A percentile compares a stretch with the other conserved stretches of the same genome.
These are phyloP conservation scores for Heliconius melpomene DNA, from an alignment of 1,140 invertebrate genomes.

Conservation along the genomic window DNA sequence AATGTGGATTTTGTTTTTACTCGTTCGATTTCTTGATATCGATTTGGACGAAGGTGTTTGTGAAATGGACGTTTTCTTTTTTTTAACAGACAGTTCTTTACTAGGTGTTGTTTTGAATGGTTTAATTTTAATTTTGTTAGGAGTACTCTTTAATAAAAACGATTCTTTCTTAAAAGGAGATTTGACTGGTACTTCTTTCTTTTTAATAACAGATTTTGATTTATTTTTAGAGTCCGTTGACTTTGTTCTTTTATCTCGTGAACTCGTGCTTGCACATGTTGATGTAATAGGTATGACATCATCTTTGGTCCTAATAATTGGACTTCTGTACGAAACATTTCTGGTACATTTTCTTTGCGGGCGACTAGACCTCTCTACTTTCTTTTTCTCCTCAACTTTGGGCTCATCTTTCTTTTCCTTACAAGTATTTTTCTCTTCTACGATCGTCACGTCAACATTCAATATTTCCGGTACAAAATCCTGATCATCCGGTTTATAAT, in stretches of 20 bases:
- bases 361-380: constrained; percentile 42
- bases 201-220: constrained; percentile 46
- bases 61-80: constrained; percentile 42
- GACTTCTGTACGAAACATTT: constrained; percentile 66
- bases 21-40: constrained; percentile 43
- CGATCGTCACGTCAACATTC: constrained; percentile 34
- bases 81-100: constrained; percentile 50
- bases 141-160: constrained; percentile 20
- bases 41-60: constrained; percentile 29
- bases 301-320: constrained; percentile 45
- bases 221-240: constrained; percentile 37
- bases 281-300: constrained; percentile 35
- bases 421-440: constrained; percentile 19
- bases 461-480: constrained; percentile 60
- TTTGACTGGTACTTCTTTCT: constrained; percentile 42
- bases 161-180: constrained; percentile 58
- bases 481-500: constrained; percentile 77
- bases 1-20: constrained; percentile 50
- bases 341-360: constrained; percentile 68
- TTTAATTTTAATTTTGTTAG: constrained; percentile 69
- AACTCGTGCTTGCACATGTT: constrained; percentile 46
- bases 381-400: constrained; percentile 35
- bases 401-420: constrained; percentile 37
- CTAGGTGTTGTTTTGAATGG: constrained; percentile 58
- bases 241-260: constrained; percentile 41